phyloP scores from a whole-genome alignment of 2,113 vertebrate species.

The Tretioscincus oriximinensis region DNA sequence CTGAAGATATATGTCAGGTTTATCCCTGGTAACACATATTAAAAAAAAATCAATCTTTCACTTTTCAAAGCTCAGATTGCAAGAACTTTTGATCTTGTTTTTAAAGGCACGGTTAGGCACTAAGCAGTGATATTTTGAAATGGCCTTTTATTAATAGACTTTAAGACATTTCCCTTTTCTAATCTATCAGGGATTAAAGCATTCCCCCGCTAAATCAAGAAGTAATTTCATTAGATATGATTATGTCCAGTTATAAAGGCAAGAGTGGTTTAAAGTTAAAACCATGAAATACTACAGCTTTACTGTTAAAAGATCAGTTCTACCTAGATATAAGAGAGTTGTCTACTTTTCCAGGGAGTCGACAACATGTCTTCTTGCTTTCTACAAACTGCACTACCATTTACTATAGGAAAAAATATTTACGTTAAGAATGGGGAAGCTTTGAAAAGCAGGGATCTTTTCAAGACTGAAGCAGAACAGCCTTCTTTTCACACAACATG shows the following conservation, averaged over 20 bases:
- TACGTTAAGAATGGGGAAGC: not conserved
- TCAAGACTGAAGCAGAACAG: no score
- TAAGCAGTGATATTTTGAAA: conserved; percentile 14
- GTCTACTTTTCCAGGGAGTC: not conserved
- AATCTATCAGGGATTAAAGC: not conserved
- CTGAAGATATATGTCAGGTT: conserved; percentile 53
- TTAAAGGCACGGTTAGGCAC: conserved; percentile 23
- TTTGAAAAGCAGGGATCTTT: no score
- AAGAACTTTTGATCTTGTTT: conserved; percentile 18
- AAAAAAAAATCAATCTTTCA: conserved; percentile 36
- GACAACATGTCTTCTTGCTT: not conserved
- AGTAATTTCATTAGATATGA: not conserved
- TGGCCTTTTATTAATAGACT: conserved; percentile 16
- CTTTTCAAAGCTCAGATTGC: conserved; percentile 11
- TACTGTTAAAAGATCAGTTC: no score
- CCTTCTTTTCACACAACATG: no score
- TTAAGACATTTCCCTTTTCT: conserved; percentile 3
- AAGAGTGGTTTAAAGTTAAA: not conserved
- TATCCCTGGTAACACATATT: conserved; percentile 26
- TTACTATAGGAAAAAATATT: not conserved
- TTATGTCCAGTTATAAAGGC: not conserved
- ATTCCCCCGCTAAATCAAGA: not conserved
- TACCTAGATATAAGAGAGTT: not conserved
- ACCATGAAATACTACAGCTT: not conserved
- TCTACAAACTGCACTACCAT: not conserved